A percentile compares a stretch with the other conserved stretches of the same genome.
phyloP scores from a whole-genome alignment of 2,113 vertebrate species.

The Choloepus hoffmanni region DNA sequence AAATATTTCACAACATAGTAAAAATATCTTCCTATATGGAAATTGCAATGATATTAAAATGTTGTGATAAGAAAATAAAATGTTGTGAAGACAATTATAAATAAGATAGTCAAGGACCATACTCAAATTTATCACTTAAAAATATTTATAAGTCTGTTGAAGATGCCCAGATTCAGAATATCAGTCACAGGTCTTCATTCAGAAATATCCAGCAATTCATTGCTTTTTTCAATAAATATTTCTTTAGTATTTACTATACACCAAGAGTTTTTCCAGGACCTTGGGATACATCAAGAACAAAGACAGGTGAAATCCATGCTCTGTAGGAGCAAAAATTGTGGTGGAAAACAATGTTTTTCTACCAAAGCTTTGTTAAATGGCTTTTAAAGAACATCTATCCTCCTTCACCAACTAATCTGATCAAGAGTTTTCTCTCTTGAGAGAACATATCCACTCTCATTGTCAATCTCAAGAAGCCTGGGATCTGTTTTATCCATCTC shows the following conservation, averaged over 20 bases:
- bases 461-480: not conserved
- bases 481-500: not conserved
- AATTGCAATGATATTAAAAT: conserved; percentile 22
- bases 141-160: not conserved
- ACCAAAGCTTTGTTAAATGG: not conserved
- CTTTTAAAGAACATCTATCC: not conserved
- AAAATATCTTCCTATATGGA: not conserved
- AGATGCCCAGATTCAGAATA: conserved; percentile 2
- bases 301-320: not conserved
- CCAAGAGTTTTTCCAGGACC: not conserved
- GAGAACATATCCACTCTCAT: not conserved
- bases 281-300: not conserved
- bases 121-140: conserved; percentile 3
- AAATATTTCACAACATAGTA: not conserved
- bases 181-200: not conserved
- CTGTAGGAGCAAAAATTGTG: not conserved
- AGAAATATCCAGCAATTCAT: not conserved
- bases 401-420: not conserved
- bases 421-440: not conserved
- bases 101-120: not conserved
- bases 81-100: not conserved
- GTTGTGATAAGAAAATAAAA: conserved; percentile 41
- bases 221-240: not conserved
- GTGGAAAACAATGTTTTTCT: not conserved
- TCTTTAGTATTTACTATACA: not conserved